Evolutionary conservation across 2,797 vertebrate genomes (phyloP).

Genomic region (Sebastes paucispinis): DNA sequence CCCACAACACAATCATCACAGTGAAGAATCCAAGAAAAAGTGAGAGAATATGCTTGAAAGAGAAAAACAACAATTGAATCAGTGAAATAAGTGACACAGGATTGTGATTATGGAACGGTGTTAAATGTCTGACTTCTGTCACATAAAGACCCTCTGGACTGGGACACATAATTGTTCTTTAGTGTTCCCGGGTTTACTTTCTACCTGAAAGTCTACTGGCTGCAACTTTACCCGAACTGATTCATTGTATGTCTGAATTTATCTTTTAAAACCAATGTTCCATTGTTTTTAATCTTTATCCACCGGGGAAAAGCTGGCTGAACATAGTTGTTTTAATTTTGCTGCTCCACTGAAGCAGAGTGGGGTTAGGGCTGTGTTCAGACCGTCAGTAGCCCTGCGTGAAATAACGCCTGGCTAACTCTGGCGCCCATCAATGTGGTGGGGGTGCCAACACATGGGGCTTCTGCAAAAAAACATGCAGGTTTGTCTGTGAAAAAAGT

Average conservation of each 20-base stretch:
- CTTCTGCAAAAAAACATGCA: not conserved
- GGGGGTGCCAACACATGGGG: not conserved
- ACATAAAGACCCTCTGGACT: not conserved
- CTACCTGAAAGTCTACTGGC: not conserved
- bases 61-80: not conserved
- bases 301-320: not conserved
- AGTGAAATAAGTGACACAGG: not conserved
- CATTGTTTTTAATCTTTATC: not conserved
- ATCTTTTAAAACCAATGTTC: not conserved
- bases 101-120: constrained; percentile 19
- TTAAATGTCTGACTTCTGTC: constrained; percentile 12
- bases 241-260: not conserved
- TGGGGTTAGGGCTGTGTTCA: not conserved
- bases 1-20: not conserved
- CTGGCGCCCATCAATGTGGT: not conserved
- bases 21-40: not conserved
- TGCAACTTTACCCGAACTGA: not conserved
- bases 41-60: not conserved
- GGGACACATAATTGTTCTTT: not conserved
- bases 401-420: not conserved
- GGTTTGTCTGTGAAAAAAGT: not conserved
- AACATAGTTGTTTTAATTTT: not conserved
- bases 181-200: not conserved
- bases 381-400: not conserved
- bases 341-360: not conserved